Evolutionary conservation across 2,888 invertebrate species (phyloP).

Genomic region (Brenthis ino): DNA sequence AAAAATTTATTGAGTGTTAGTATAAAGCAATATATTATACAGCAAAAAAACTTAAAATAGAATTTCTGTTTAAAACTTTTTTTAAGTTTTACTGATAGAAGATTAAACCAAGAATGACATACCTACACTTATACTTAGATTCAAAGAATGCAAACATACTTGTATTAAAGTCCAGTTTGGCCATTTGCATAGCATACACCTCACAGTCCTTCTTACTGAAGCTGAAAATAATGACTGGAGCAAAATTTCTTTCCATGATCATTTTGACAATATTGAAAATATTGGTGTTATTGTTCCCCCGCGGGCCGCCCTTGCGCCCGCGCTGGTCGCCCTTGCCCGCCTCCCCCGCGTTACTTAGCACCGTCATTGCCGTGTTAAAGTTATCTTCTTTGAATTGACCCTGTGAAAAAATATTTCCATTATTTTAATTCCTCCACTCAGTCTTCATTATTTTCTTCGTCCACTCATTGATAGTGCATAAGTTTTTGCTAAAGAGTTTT

Average conservation of each 20-base stretch:
- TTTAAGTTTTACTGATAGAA: not conserved
- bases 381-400: conserved; percentile 98
- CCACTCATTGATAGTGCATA: too few relatives aligned
- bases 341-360: conserved; percentile 91
- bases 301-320: conserved; percentile 88
- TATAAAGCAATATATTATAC: too few relatives aligned
- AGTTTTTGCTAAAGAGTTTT: too few relatives aligned
- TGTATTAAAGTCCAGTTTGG: conserved; percentile 97
- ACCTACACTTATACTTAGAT: not conserved
- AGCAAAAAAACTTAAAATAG: too few relatives aligned
- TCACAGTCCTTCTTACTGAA: conserved; percentile 99
- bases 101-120: not conserved
- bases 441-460: too few relatives aligned
- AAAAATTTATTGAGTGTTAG: too few relatives aligned
- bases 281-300: conserved; percentile 87
- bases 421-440: too few relatives aligned
- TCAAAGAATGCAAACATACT: conserved; percentile 69
- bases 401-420: conserved; percentile 55
- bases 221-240: conserved; percentile 99
- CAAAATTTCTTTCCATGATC: conserved; percentile 98
- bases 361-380: conserved; percentile 98
- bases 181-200: conserved; percentile 97
- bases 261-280: conserved; percentile 99
- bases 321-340: conserved; percentile 91
- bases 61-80: too few relatives aligned